A percentile compares a stretch with the other conserved stretches of the same genome.
These are phyloP conservation scores for Leptonema lineaticorne DNA, from an alignment of 1,140 invertebrate species.

Conservation along the genomic window DNA sequence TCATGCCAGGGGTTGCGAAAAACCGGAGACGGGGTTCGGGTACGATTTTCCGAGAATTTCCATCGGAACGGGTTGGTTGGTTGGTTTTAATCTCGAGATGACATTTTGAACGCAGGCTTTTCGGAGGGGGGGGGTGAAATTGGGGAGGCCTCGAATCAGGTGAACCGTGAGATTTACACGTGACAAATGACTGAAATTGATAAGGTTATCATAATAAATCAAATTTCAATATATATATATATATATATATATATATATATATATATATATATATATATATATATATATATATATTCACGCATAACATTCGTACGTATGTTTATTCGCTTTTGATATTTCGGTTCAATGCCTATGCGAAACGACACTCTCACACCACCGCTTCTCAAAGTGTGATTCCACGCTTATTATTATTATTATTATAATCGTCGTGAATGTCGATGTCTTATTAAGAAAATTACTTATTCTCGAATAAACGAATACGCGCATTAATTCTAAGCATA, in stretches of 20 bases:
- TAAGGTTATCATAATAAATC: slow-evolving; percentile 32
- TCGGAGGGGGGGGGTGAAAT: background rate
- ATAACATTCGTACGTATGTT: background rate
- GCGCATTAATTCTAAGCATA: too few species aligned
- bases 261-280: background rate
- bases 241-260: too few species aligned
- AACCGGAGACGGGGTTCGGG: background rate
- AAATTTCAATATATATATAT: too few species aligned
- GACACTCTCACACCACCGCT: background rate
- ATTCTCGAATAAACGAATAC: too few species aligned
- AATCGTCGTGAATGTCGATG: too few species aligned
- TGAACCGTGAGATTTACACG: slow-evolving; percentile 30
- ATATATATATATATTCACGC: too few species aligned
- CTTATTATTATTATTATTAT: too few species aligned
- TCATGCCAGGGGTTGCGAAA: background rate
- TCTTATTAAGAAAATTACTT: too few species aligned
- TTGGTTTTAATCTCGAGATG: slow-evolving; percentile 18
- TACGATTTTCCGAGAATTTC: background rate
- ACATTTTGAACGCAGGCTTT: slow-evolving; percentile 16
- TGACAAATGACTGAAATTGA: slow-evolving; percentile 23
- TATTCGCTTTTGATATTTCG: slow-evolving; percentile 13
- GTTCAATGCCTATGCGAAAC: background rate
- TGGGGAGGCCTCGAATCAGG: slow-evolving; percentile 16
- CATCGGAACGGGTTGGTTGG: background rate
- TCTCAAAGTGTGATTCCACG: background rate